A percentile compares a stretch with the other conserved stretches of the same genome.
phyloP scores from a whole-genome alignment of 2,888 invertebrate species.

The Leptura quadrifasciata region DNA sequence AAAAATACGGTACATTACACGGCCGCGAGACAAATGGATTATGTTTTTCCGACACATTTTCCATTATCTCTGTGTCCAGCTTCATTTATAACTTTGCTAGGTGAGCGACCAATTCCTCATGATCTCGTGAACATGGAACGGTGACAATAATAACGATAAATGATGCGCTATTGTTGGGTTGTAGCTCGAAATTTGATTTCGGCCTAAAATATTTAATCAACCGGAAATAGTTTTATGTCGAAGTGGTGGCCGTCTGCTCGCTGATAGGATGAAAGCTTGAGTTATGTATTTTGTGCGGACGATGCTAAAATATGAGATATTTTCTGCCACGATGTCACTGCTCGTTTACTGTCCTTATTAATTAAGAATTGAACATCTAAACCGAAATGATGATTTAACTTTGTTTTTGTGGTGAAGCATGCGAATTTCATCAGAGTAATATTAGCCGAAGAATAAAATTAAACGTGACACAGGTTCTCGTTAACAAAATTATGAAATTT shows the following conservation, averaged over 20 bases:
- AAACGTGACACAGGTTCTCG: too few relatives aligned
- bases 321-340: not conserved
- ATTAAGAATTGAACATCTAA: too few relatives aligned
- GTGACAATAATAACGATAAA: constrained; percentile 29
- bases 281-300: constrained; percentile 15
- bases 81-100: constrained; percentile 47
- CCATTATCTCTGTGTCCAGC: constrained; percentile 48
- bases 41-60: constrained; percentile 49
- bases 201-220: constrained; percentile 21
- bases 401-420: too few relatives aligned
- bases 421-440: too few relatives aligned
- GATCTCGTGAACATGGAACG: constrained; percentile 38
- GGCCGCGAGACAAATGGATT: constrained; percentile 49
- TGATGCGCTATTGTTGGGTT: constrained; percentile 17
- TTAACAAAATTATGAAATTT: too few relatives aligned
- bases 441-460: too few relatives aligned
- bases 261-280: not conserved
- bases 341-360: not conserved
- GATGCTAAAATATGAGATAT: constrained; percentile 8
- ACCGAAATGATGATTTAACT: too few relatives aligned
- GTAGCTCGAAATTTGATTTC: constrained; percentile 22
- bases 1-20: constrained; percentile 30
- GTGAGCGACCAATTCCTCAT: constrained; percentile 45
- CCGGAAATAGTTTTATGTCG: constrained; percentile 24
- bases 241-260: not conserved